A percentile compares a stretch with the other conserved stretches of the same genome.
Conservation (phyloP, 2,888 invertebrate genomes). For the Agapetus fuscipes region DNA sequence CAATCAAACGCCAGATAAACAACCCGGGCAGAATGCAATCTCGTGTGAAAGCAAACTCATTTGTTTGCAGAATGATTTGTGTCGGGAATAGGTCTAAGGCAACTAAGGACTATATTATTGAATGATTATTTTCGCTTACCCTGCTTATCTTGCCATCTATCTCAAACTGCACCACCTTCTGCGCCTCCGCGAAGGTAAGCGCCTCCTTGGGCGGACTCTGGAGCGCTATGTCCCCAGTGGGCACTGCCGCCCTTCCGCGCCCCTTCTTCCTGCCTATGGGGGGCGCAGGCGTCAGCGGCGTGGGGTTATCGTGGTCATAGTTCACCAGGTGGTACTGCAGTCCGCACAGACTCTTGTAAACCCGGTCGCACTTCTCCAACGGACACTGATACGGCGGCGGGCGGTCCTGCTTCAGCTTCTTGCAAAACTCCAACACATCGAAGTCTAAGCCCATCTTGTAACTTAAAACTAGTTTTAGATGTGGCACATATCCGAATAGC, state of each 20-base stretch:
- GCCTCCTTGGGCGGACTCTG: conserved; percentile 55
- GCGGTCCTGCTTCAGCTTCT: conserved; percentile 69
- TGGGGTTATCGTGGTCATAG: conserved; percentile 74
- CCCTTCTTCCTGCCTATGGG: conserved; percentile 55
- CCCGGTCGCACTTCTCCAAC: conserved; percentile 71
- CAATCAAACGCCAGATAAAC: no score
- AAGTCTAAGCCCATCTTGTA: conserved; percentile 67
- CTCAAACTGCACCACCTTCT: conserved; percentile 79
- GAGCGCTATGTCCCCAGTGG: conserved; percentile 43
- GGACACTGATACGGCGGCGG: conserved; percentile 83
- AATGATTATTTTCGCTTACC: no score
- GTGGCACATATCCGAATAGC: background rate
- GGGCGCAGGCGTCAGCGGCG: conserved; percentile 51
- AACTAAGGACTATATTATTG: no score
- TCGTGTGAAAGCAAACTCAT: no score
- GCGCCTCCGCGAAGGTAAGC: conserved; percentile 74
- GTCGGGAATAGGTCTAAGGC: no score
- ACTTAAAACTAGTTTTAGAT: background rate
- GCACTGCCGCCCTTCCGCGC: conserved; percentile 47
- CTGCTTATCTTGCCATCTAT: conserved; percentile 70
- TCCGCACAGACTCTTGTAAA: conserved; percentile 79
- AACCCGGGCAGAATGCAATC: no score
- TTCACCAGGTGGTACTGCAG: conserved; percentile 79
- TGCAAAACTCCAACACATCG: conserved; percentile 78
- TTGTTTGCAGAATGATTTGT: no score